Conservation (phyloP, 2,888 invertebrate species). For the Endotricha flammealis region DNA sequence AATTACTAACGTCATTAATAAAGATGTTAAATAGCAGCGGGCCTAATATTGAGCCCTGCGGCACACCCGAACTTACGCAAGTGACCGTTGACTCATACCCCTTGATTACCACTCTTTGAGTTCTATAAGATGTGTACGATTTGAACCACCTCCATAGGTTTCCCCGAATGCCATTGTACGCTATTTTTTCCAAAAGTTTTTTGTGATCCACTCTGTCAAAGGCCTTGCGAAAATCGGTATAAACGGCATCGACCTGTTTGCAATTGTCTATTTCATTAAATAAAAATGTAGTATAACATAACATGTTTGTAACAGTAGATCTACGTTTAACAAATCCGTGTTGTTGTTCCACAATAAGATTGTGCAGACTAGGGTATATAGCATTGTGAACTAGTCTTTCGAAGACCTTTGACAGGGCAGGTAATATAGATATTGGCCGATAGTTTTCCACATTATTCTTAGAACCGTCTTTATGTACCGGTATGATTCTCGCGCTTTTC, state of each 20-base stretch:
- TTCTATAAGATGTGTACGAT: too few species aligned
- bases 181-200: background rate
- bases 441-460: slow-evolving; percentile 3
- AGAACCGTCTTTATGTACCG: slow-evolving; percentile 1
- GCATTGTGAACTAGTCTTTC: slow-evolving; percentile 17
- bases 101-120: too few species aligned
- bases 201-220: slow-evolving; percentile 4
- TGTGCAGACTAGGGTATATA: slow-evolving; percentile 15
- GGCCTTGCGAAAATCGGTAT: too few species aligned
- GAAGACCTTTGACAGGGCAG: slow-evolving; percentile 6
- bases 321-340: slow-evolving; percentile 21
- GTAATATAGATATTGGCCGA: too few species aligned
- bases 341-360: slow-evolving; percentile 16
- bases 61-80: background rate
- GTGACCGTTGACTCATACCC: background rate
- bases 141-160: too few species aligned
- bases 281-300: slow-evolving; percentile 10
- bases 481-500: slow-evolving; percentile 2
- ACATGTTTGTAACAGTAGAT: slow-evolving; percentile 18
- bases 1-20: slow-evolving; percentile 1
- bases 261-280: too few species aligned
- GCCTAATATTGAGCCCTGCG: too few species aligned
- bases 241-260: slow-evolving; percentile 7
- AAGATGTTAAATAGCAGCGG: background rate
- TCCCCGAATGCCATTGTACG: slow-evolving; percentile 3